phyloP scores from a whole-genome alignment of 2,113 vertebrate species.

The Oreochromis niloticus region DNA sequence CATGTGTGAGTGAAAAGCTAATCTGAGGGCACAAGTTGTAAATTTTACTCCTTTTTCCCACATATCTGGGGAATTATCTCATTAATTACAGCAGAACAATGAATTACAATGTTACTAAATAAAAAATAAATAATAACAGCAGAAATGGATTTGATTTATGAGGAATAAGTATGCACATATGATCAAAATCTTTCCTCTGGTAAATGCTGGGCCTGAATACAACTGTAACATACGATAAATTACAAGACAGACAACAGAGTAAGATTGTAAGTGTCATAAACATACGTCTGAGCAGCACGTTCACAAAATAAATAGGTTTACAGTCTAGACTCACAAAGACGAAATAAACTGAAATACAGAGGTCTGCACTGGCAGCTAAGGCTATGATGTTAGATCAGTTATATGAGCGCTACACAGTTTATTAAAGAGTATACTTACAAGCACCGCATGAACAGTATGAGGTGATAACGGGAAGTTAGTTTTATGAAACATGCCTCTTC shows the following conservation, averaged over 20 bases:
- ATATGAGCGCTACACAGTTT: not conserved
- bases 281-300: not conserved
- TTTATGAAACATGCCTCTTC: not conserved
- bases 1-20: not conserved
- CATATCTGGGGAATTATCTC: not conserved
- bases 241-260: not conserved
- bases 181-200: not conserved
- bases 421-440: not conserved
- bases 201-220: not conserved
- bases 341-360: not conserved
- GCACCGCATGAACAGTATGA: not conserved
- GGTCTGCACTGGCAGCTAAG: slow-evolving; percentile 5
- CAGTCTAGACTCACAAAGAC: not conserved
- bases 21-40: not conserved
- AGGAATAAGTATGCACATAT: not conserved
- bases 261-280: not conserved
- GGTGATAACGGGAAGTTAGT: not conserved
- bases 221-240: not conserved
- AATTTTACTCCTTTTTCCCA: not conserved
- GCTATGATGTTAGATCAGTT: not conserved
- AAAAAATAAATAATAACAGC: not conserved
- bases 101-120: not conserved
- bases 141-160: not conserved
- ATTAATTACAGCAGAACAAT: not conserved
- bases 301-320: slow-evolving; percentile 27